Conservation (phyloP, 2,888 invertebrate genomes). For the Coelopa pilipes region DNA sequence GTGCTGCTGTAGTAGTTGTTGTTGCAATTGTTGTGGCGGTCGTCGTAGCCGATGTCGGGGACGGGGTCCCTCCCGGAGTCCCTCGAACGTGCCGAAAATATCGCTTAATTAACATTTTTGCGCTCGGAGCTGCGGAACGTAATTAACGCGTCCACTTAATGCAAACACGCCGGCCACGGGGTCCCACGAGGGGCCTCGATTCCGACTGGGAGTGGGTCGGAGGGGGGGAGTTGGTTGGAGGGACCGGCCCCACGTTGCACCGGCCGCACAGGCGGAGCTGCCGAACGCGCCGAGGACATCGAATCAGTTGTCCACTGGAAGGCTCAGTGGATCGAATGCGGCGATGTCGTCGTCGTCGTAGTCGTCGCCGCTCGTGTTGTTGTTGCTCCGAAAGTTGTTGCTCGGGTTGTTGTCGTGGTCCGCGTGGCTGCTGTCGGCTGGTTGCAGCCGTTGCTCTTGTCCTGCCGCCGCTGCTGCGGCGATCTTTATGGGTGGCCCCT, state of each 20-base stretch:
- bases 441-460: background rate
- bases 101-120: conserved; percentile 65
- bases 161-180: conserved; percentile 57
- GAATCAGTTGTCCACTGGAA: conserved; percentile 30
- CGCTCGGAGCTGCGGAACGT: conserved; percentile 56
- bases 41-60: conserved; percentile 19
- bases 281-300: conserved; percentile 5
- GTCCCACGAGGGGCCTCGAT: background rate
- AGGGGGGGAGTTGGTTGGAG: background rate
- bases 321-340: conserved; percentile 24
- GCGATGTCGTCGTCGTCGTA: conserved; percentile 16
- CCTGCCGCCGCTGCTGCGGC: conserved; percentile 31
- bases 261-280: conserved; percentile 1
- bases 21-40: background rate
- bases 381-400: background rate
- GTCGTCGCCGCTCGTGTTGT: conserved; percentile 3
- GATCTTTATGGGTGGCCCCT: conserved; percentile 57
- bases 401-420: too few species aligned
- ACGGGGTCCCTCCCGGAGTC: too few species aligned
- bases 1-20: background rate
- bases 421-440: background rate
- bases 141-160: conserved; percentile 66
- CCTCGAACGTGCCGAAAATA: conserved; percentile 60
- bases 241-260: background rate
- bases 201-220: background rate